Conservation (phyloP, 1,140 invertebrate species). For the Brachionus plicatilis region DNA sequence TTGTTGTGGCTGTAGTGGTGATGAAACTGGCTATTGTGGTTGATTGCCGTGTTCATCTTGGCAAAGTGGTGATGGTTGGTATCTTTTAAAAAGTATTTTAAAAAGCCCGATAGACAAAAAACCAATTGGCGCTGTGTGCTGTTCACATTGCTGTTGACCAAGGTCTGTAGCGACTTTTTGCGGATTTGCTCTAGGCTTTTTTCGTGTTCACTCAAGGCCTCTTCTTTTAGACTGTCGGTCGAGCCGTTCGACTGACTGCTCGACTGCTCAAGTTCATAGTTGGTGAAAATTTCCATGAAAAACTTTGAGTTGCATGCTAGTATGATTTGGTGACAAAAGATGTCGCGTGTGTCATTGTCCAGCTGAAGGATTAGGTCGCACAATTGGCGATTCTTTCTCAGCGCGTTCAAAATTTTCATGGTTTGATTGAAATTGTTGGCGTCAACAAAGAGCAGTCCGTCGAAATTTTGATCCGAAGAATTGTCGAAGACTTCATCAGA, state of each 20-base stretch:
- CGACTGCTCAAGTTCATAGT: not conserved
- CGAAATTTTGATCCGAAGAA: not conserved
- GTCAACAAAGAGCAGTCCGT: not conserved
- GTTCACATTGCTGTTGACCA: slow-evolving; percentile 21
- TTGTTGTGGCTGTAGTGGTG: not conserved
- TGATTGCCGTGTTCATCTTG: not conserved
- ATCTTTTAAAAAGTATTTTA: slow-evolving; percentile 37
- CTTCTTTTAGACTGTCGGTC: not conserved
- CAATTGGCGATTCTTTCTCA: slow-evolving; percentile 37
- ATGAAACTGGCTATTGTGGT: slow-evolving; percentile 31
- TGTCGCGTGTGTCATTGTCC: not conserved
- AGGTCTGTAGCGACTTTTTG: not conserved
- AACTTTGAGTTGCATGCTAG: slow-evolving; percentile 35
- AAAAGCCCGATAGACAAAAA: slow-evolving; percentile 23
- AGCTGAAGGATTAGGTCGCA: slow-evolving; percentile 32
- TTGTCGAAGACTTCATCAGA: slow-evolving; percentile 22
- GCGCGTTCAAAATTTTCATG: slow-evolving; percentile 17
- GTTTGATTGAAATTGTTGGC: slow-evolving; percentile 10
- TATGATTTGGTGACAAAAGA: slow-evolving; percentile 21
- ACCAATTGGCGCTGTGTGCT: slow-evolving; percentile 23
- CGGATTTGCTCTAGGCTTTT: not conserved
- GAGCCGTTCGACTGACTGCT: not conserved
- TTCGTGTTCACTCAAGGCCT: not conserved
- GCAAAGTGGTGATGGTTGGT: slow-evolving; percentile 32
- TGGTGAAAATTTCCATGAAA: slow-evolving; percentile 35